phyloP scores from a whole-genome alignment of 2,888 invertebrate genomes.

The Sericinus montela region DNA sequence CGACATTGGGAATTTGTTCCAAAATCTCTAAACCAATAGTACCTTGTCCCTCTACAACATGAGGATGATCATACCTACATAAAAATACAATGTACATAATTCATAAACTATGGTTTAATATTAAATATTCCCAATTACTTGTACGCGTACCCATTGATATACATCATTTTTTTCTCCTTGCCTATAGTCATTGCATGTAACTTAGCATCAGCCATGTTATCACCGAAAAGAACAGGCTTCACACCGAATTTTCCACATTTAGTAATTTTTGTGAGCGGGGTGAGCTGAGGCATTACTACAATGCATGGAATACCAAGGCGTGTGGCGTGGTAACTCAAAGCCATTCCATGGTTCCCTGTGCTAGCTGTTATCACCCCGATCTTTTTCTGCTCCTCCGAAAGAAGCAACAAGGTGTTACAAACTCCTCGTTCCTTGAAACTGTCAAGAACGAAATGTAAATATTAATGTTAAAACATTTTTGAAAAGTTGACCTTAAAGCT shows the following conservation, averaged over 20 bases:
- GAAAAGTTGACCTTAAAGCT: not conserved
- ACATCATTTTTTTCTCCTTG: constrained; percentile 84
- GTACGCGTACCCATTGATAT: constrained; percentile 89
- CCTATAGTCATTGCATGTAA: constrained; percentile 85
- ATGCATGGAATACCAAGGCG: constrained; percentile 75
- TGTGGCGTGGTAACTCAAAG: constrained; percentile 85
- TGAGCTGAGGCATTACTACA: constrained; percentile 93
- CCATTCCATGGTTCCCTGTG: constrained; percentile 94
- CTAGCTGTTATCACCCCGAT: constrained; percentile 93
- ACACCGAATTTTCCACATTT: constrained; percentile 90
- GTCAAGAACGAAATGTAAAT: constrained; percentile 3
- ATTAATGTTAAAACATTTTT: not conserved
- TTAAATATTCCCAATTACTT: not conserved
- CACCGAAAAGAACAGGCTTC: constrained; percentile 87
- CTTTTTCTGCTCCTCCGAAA: constrained; percentile 85
- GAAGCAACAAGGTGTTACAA: constrained; percentile 86
- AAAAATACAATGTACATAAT: not conserved
- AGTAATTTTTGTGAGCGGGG: constrained; percentile 94
- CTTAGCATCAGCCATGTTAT: constrained; percentile 89
- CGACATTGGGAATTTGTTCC: constrained; percentile 91
- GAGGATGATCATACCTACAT: constrained; percentile 92
- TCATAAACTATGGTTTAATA: not conserved
- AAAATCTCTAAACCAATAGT: constrained; percentile 95
- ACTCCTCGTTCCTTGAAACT: constrained; percentile 98
- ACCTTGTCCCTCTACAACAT: constrained; percentile 96